Evolutionary conservation across 1,140 invertebrate species (phyloP), one percentile per base, ranked within the genome.

Genomic region (Mamestra configurata): DNA sequence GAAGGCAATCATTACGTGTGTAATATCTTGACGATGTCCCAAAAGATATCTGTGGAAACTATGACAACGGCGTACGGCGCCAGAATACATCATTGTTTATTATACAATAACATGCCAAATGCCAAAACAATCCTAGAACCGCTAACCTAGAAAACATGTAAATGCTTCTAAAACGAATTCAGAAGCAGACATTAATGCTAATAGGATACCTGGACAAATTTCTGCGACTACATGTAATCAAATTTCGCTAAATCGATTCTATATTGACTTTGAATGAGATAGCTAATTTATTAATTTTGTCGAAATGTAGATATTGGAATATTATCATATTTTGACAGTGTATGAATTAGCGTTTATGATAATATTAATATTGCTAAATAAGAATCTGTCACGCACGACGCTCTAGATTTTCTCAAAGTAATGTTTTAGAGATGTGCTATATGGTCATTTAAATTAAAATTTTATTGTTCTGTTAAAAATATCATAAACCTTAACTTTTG

Each of bases 41-140:
- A 81, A 79, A 85, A 84, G 86, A 90, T 91, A 89, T 68, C 20
- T 80, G 83, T 88, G 86, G 88, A 88, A 89, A 89, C 83, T 90
- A 79, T 87, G 82, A 84, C 80, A 51, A 77, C 53, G 77, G 46
- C 73, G 64, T 57, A 79, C 83, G 78, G 55, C 70, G 61, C 43
- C 43, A 64, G 79, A 87, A 88, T 89, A 81, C 77, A 79, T 77
- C 81, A 85, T 87, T 88, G 84, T 89, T 80, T 61, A 57, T 76
- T 76, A 76, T 64, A 76, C 57, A 76, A 76, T 76, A 75, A 76
- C 55, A 46, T 6, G 40, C 15, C 31, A 59, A 43, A 49, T 64
- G 37, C 49, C 3, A 11, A 31, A 31, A 8, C 11, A 78, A 40
- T 78, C 66, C 22, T 57, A 55, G 64, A 61, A 79, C 24, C 24